Conservation (phyloP, 1,140 invertebrate genomes). For the Magallana gigas region DNA sequence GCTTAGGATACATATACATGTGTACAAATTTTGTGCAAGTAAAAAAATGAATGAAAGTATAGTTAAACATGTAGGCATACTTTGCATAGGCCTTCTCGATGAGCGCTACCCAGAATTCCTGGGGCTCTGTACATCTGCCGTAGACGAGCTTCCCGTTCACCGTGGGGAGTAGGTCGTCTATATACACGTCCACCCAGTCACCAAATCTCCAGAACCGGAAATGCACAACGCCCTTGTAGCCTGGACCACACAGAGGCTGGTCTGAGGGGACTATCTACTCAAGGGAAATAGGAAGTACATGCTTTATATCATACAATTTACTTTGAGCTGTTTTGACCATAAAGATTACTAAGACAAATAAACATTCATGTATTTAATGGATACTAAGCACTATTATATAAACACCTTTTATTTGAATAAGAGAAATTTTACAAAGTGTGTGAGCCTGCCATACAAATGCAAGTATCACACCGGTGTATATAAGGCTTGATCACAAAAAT, state of each 20-base stretch:
- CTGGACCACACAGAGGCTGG: slow-evolving; percentile 65
- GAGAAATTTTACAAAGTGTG: too few species aligned
- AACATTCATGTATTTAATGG: too few species aligned
- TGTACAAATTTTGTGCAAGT: not conserved
- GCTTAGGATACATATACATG: not conserved
- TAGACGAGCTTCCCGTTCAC: slow-evolving; percentile 71
- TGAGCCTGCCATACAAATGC: too few species aligned
- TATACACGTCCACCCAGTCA: slow-evolving; percentile 86
- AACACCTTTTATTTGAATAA: too few species aligned
- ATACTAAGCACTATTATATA: too few species aligned
- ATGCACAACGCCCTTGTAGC: slow-evolving; percentile 79
- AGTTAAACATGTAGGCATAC: slow-evolving; percentile 56
- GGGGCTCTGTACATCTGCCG: slow-evolving; percentile 68
- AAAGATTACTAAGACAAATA: too few species aligned
- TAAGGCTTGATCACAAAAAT: too few species aligned
- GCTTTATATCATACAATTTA: too few species aligned
- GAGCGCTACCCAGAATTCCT: slow-evolving; percentile 96
- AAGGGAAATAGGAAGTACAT: slow-evolving; percentile 74
- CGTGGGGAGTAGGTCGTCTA: slow-evolving; percentile 87
- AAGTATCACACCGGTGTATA: too few species aligned
- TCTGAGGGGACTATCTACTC: slow-evolving; percentile 73
- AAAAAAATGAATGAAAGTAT: not conserved
- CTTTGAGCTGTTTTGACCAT: too few species aligned
- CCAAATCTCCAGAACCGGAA: slow-evolving; percentile 89
- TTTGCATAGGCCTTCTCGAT: slow-evolving; percentile 91